Conservation (phyloP, 2,888 invertebrate genomes). For the Phortica okadai region DNA sequence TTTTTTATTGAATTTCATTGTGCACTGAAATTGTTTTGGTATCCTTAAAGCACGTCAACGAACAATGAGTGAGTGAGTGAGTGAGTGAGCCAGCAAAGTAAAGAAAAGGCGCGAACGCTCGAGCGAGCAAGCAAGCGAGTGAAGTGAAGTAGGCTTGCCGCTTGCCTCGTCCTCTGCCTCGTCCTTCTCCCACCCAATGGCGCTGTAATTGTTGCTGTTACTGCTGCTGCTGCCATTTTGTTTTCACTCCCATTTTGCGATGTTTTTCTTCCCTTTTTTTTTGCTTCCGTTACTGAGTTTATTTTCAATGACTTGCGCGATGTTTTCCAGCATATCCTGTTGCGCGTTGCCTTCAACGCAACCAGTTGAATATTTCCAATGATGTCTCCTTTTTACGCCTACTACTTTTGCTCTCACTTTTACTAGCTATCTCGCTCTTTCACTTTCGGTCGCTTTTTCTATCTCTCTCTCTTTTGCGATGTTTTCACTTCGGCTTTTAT, state of each 20-base stretch:
- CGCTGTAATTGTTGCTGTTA: constrained; percentile 29
- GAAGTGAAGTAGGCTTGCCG: constrained; percentile 42
- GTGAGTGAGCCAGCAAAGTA: background rate
- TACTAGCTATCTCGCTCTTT: background rate
- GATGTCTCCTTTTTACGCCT: background rate
- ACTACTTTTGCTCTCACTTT: constrained; percentile 17
- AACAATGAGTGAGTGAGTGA: background rate
- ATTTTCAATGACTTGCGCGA: constrained; percentile 45
- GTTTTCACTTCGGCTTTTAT: background rate
- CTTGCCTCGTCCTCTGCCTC: constrained; percentile 25
- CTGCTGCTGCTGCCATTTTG: constrained; percentile 38
- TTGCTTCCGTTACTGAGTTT: constrained; percentile 18
- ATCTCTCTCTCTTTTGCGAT: background rate
- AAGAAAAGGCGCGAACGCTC: background rate
- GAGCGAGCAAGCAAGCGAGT: background rate
- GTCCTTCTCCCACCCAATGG: background rate
- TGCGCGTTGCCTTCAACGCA: constrained; percentile 61
- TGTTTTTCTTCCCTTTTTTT: constrained; percentile 43
- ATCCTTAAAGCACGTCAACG: constrained; percentile 68
- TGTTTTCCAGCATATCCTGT: constrained; percentile 69
- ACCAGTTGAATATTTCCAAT: constrained; percentile 68
- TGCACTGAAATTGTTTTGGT: constrained; percentile 69
- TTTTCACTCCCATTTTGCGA: constrained; percentile 13
- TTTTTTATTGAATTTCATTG: constrained; percentile 67
- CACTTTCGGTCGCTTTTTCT: background rate